Percentiles rank a stretch among this genome's conserved stretches.
Evolutionary conservation across 2,888 invertebrate species (phyloP).

Genomic region (Gnatocerus cornutus): DNA sequence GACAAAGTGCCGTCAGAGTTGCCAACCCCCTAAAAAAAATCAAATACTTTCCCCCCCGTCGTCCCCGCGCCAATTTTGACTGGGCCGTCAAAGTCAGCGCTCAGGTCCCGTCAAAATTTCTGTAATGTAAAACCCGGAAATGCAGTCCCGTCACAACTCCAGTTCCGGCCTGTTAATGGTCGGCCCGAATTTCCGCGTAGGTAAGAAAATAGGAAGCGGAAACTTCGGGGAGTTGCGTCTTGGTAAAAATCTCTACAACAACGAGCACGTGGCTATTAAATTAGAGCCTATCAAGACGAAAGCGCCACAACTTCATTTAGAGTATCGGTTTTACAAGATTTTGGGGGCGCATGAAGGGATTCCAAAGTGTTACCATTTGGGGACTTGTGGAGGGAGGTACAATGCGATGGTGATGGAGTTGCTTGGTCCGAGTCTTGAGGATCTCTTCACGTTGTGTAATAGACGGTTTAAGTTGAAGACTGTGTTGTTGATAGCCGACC

Average conservation of each 20-base stretch:
- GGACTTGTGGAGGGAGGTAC: conserved; percentile 81
- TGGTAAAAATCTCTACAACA: conserved; percentile 99
- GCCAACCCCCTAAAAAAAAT: too few relatives aligned
- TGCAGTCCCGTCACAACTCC: conserved; percentile 89
- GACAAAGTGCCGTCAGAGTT: too few relatives aligned
- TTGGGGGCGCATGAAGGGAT: conserved; percentile 95
- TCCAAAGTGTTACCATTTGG: conserved; percentile 83
- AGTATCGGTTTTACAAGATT: conserved; percentile 99
- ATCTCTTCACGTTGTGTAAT: conserved; percentile 82
- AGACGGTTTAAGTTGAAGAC: conserved; percentile 82
- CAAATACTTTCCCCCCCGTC: neutral
- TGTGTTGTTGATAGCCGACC: conserved; percentile 82
- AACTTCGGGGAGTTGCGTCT: conserved; percentile 99
- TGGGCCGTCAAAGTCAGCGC: conserved; percentile 19
- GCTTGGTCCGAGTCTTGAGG: conserved; percentile 82
- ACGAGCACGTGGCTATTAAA: conserved; percentile 99
- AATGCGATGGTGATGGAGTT: conserved; percentile 85
- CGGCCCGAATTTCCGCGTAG: conserved; percentile 99
- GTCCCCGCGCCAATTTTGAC: neutral
- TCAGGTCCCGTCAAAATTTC: conserved; percentile 46
- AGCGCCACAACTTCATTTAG: conserved; percentile 99
- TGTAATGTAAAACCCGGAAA: conserved; percentile 62
- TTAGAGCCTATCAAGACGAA: conserved; percentile 99
- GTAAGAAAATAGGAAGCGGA: conserved; percentile 99
- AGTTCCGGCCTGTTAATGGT: conserved; percentile 97